Evolutionary conservation across 2,797 vertebrate species (phyloP).

Genomic region (Chelidonichthys spinosus): DNA sequence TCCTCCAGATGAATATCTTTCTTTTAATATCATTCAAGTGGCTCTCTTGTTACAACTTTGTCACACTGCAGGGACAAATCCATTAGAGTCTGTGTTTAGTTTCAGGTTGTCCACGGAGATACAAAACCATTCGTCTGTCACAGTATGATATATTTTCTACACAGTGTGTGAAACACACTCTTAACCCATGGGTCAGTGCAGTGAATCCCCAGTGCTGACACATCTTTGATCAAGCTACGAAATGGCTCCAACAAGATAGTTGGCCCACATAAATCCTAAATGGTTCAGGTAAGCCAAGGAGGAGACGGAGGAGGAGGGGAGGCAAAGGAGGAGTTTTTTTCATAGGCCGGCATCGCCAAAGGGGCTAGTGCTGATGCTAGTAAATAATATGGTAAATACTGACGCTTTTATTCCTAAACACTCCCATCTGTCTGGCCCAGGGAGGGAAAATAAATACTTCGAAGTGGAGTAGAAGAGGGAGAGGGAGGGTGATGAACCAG

Average conservation of each 20-base stretch:
- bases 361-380: conserved; percentile 46
- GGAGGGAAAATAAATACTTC: conserved; percentile 68
- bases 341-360: conserved; percentile 45
- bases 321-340: conserved; percentile 19
- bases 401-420: conserved; percentile 74
- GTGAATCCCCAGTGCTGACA: conserved; percentile 64
- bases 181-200: conserved; percentile 66
- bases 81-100: conserved; percentile 46
- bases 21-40: conserved; percentile 21
- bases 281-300: conserved; percentile 39
- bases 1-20: conserved; percentile 32
- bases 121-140: conserved; percentile 58
- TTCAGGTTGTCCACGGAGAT: conserved; percentile 55
- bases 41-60: conserved; percentile 47
- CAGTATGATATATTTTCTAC: conserved; percentile 61
- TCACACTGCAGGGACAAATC: conserved; percentile 44
- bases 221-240: conserved; percentile 72
- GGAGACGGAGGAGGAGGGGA: conserved; percentile 2
- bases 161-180: conserved; percentile 50
- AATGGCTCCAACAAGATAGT: conserved; percentile 59
- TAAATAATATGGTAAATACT: conserved; percentile 81
- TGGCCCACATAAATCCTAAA: conserved; percentile 67
- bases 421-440: conserved; percentile 71
- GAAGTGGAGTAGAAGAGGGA: conserved; percentile 39
- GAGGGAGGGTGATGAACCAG: conserved; percentile 54